A percentile compares a stretch with the other conserved stretches of the same genome.
phyloP scores from a whole-genome alignment of 2,113 vertebrate species.

The Hippoglossus stenolepis region DNA sequence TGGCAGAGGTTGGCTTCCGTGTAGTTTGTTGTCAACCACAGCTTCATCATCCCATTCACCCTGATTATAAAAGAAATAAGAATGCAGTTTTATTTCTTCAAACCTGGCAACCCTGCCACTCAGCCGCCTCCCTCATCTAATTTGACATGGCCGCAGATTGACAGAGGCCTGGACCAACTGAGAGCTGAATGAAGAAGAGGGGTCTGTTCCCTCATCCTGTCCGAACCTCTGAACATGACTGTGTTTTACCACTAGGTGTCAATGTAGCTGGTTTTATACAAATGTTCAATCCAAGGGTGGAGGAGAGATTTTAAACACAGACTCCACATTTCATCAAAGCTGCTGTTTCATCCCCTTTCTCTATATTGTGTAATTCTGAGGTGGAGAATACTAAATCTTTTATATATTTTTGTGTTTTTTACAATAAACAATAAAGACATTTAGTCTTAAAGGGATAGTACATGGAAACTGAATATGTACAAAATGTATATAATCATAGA shows the following conservation, averaged over 20 bases:
- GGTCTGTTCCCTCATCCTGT: background rate
- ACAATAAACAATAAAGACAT: background rate
- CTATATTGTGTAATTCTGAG: no score
- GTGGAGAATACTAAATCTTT: no score
- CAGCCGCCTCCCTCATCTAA: background rate
- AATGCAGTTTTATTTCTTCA: background rate
- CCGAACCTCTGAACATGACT: background rate
- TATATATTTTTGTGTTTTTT: background rate
- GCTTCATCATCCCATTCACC: background rate
- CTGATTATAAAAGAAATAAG: background rate
- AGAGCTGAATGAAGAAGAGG: background rate
- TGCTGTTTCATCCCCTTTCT: no score
- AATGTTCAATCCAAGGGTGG: background rate
- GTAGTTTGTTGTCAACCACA: no score
- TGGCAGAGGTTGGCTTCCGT: no score
- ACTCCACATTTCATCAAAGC: background rate
- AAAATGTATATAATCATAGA: background rate
- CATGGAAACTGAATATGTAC: background rate
- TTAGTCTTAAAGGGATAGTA: background rate
- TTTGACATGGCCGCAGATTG: conserved; percentile 15
- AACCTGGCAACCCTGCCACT: conserved; percentile 39
- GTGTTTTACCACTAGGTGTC: conserved; percentile 51
- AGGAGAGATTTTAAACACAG: background rate
- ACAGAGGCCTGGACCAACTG: conserved; percentile 37
- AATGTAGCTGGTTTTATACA: background rate